phyloP scores from a whole-genome alignment of 2,113 vertebrate genomes.

The Clarias magur region DNA sequence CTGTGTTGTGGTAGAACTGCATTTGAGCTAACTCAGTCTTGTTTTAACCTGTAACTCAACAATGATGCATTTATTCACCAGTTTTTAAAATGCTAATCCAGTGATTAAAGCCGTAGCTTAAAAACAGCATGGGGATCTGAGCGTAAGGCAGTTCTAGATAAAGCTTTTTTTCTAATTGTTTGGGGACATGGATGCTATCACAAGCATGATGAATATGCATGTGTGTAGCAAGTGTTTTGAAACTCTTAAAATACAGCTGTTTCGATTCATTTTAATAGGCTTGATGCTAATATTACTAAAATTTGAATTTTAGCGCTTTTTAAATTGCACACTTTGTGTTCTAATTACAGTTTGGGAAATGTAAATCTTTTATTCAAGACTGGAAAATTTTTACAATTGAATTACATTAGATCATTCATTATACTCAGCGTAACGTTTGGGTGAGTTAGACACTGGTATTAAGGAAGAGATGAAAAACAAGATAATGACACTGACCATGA shows the following conservation, averaged over 20 bases:
- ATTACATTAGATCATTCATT: background rate
- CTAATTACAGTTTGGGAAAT: background rate
- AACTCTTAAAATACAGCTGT: background rate
- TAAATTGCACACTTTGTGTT: background rate
- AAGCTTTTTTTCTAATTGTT: background rate
- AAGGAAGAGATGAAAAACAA: background rate
- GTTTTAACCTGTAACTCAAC: background rate
- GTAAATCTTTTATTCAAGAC: background rate
- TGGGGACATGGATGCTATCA: constrained; percentile 1
- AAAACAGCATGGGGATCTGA: constrained; percentile 20
- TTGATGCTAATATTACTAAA: background rate
- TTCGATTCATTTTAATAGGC: background rate
- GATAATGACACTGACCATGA: background rate
- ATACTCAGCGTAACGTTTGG: too few relatives aligned
- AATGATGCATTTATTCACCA: constrained; percentile 6
- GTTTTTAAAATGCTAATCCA: constrained; percentile 12
- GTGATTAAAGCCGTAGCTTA: background rate
- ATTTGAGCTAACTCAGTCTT: background rate
- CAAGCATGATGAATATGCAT: constrained; percentile 30
- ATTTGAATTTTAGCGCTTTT: background rate
- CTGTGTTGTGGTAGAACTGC: background rate
- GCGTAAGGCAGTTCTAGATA: background rate
- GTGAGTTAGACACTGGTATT: background rate
- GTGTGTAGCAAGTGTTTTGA: background rate
- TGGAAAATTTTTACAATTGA: background rate